A percentile compares a stretch with the other conserved stretches of the same genome.
phyloP scores from a whole-genome alignment of 2,888 invertebrate genomes.

The Serripes groenlandicus region DNA sequence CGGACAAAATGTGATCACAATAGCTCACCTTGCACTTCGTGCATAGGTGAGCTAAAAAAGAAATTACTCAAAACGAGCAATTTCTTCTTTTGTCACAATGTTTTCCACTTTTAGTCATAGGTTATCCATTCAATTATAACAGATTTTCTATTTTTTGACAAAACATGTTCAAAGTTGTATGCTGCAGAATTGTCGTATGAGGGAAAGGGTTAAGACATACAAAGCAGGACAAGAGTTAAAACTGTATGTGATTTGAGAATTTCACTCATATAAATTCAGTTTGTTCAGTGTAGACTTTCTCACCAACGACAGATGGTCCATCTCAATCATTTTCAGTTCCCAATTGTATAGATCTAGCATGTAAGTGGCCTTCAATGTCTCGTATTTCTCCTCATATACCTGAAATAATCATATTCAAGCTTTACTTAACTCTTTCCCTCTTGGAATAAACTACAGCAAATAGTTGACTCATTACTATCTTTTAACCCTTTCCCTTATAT shows the following conservation, averaged over 20 bases:
- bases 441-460: too few relatives aligned
- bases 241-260: background rate
- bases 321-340: slow-evolving; percentile 35
- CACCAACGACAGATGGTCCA: slow-evolving; percentile 17
- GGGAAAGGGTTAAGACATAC: background rate
- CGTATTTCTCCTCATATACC: slow-evolving; percentile 14
- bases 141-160: too few relatives aligned
- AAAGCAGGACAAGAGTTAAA: background rate
- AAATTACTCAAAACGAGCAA: slow-evolving; percentile 9
- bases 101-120: too few relatives aligned
- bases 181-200: background rate
- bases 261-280: background rate
- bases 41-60: background rate
- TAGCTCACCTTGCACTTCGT: background rate
- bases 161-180: too few relatives aligned
- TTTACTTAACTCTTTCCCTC: too few relatives aligned
- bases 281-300: slow-evolving; percentile 29
- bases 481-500: too few relatives aligned
- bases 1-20: background rate
- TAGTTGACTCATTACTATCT: too few relatives aligned
- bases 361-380: slow-evolving; percentile 19
- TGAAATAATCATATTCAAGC: too few relatives aligned
- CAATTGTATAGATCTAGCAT: slow-evolving; percentile 8
- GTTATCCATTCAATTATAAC: too few relatives aligned
- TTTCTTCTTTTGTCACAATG: background rate